Evolutionary conservation across 2,797 vertebrate species (phyloP), one percentile per base, ranked within the genome.

Genomic region (Lacerta bilineata): DNA sequence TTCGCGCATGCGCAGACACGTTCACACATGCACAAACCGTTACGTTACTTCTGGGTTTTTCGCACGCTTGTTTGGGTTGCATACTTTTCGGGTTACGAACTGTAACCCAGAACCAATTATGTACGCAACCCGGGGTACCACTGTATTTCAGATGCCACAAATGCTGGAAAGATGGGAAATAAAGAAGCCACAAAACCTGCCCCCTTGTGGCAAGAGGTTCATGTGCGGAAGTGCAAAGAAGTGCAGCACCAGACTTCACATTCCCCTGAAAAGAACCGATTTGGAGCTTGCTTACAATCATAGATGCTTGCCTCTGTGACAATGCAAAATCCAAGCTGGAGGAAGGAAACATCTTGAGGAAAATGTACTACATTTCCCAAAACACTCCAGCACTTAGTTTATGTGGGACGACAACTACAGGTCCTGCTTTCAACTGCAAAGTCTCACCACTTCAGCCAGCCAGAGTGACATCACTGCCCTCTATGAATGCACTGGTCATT

Each of bases 191-290:
- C n/a, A 33, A 23, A 61, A 20, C n/a, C 46, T 39, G n/a, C 83
- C 71, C 36, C 71, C 50, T 61, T 8, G 36, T 72, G 36, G 76
- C 91, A 79, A 50, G 78, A 80, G 9, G 0, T 17, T 17, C 50
- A 77, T 68, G 77, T 36, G 5, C 36, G 27, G 6, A 13, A 64
- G 75, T 78, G 10, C 18, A 8, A 1, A n/a, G 6, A 13, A 64
- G 75, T 78, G 10, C 18, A 8, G 1, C 1, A 1, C 13, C 39
- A n/a, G 71, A 9, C 5, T 1, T 13, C 46, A 69, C 2, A 2
- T 5, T 1, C 8, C 18, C 15, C 23, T 11, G 1, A 0, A 84
- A 68, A 43, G 27, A 5, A 69, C 36, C 36, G 2, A 23, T 36
- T 39, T n/a, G 20, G 72, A 90, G 43, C 2, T 0, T 77, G 18